Evolutionary conservation across 2,797 vertebrate species (phyloP).

Genomic region (Tadarida brasiliensis): DNA sequence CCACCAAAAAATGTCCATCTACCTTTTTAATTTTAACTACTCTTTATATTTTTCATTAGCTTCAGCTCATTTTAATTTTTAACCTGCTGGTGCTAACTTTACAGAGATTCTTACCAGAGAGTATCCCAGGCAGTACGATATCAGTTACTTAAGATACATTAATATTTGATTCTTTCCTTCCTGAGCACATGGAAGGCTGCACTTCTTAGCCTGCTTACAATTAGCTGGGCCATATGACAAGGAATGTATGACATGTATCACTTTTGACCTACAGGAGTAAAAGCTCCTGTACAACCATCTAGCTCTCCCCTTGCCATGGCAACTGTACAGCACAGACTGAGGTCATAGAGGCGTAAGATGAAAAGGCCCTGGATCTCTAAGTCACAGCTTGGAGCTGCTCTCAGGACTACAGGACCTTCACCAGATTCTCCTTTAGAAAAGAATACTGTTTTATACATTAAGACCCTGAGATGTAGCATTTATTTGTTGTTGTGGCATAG

Average conservation of each 20-base stretch:
- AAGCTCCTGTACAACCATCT: neutral
- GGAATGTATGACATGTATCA: neutral
- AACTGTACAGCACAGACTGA: neutral
- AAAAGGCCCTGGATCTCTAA: neutral
- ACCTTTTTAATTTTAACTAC: neutral
- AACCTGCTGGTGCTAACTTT: neutral
- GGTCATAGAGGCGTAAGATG: neutral
- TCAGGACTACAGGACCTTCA: neutral
- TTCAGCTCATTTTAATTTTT: neutral
- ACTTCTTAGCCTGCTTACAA: neutral
- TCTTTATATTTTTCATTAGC: slow-evolving; percentile 16
- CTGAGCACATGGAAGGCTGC: neutral
- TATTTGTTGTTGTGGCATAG: neutral
- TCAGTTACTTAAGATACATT: neutral
- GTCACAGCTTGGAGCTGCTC: neutral
- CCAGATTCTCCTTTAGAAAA: neutral
- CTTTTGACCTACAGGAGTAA: neutral
- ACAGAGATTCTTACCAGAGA: neutral
- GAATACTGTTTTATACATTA: neutral
- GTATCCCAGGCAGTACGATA: neutral
- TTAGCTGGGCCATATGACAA: neutral
- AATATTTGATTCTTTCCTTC: neutral
- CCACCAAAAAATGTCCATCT: neutral
- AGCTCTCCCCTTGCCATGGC: neutral
- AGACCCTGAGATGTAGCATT: neutral